A percentile compares a stretch with the other conserved stretches of the same genome.
Conservation (phyloP, 2,888 invertebrate genomes). For the Oscheius sp. region DNA sequence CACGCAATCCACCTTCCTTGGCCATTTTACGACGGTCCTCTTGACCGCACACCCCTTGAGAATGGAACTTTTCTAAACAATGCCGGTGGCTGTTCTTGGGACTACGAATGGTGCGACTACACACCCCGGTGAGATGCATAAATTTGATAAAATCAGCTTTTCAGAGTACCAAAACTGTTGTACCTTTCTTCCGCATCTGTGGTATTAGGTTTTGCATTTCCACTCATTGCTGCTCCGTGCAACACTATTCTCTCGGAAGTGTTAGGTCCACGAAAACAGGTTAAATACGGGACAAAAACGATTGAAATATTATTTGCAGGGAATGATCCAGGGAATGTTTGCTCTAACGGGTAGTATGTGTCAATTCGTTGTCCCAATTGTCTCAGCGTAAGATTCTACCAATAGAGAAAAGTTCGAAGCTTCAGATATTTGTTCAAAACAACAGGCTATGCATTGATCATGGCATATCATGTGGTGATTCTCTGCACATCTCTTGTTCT, state of each 20-base stretch:
- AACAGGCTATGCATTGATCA: conserved; percentile 29
- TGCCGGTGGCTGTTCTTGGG: conserved; percentile 48
- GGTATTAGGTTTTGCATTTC: conserved; percentile 51
- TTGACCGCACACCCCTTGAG: conserved; percentile 44
- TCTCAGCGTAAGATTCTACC: conserved; percentile 17
- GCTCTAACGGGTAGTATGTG: conserved; percentile 25
- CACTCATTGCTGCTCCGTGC: conserved; percentile 51
- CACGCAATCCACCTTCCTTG: conserved; percentile 50
- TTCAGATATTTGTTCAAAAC: conserved; percentile 27
- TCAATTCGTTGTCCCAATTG: conserved; percentile 24
- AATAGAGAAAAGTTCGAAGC: no score
- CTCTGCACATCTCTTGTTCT: conserved; percentile 7
- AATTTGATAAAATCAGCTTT: neutral
- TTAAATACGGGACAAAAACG: neutral
- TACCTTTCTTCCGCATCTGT: conserved; percentile 46
- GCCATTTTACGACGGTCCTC: conserved; percentile 46
- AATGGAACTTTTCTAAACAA: conserved; percentile 16
- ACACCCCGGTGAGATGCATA: conserved; percentile 12
- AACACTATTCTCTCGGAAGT: conserved; percentile 53
- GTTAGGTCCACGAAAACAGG: conserved; percentile 53
- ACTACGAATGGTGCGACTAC: conserved; percentile 50
- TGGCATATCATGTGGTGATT: conserved; percentile 19
- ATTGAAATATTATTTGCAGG: conserved; percentile 4
- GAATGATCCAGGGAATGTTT: conserved; percentile 23
- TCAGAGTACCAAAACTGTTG: conserved; percentile 45